A percentile compares a stretch with the other conserved stretches of the same genome.
Evolutionary conservation across 2,888 invertebrate genomes (phyloP).

Genomic region (Adelognathus sp.): DNA sequence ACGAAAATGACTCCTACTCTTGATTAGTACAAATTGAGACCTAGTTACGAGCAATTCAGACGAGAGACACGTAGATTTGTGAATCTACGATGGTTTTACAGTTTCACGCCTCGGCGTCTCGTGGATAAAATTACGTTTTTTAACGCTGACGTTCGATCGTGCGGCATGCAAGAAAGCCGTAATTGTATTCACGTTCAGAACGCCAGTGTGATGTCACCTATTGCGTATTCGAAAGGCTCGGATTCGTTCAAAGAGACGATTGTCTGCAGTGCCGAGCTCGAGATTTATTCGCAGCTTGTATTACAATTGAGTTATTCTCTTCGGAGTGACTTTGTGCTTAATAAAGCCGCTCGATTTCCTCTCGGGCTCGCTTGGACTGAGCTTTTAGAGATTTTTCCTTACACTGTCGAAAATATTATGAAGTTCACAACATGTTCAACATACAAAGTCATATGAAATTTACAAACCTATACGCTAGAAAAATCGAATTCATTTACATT

Average conservation of each 20-base stretch:
- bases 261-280: not conserved
- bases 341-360: not conserved
- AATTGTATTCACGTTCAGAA: not conserved
- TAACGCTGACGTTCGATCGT: not conserved
- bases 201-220: not conserved
- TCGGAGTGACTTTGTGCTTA: not conserved
- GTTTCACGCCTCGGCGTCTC: not conserved
- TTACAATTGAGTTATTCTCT: not conserved
- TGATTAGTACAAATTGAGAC: conserved; percentile 3
- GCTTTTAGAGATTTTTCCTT: not conserved
- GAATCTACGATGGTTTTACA: not conserved
- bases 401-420: not conserved
- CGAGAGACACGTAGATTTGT: not conserved
- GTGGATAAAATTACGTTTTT: not conserved
- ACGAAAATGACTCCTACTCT: not conserved
- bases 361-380: not conserved
- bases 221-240: not conserved
- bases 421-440: not conserved
- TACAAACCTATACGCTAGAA: too few relatives aligned
- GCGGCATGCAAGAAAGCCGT: not conserved
- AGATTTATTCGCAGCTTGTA: not conserved
- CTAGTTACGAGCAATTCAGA: not conserved
- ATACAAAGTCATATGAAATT: too few relatives aligned
- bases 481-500: too few relatives aligned
- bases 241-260: not conserved